Evolutionary conservation across 2,113 vertebrate genomes (phyloP).

Genomic region (Empidonax alnorum): DNA sequence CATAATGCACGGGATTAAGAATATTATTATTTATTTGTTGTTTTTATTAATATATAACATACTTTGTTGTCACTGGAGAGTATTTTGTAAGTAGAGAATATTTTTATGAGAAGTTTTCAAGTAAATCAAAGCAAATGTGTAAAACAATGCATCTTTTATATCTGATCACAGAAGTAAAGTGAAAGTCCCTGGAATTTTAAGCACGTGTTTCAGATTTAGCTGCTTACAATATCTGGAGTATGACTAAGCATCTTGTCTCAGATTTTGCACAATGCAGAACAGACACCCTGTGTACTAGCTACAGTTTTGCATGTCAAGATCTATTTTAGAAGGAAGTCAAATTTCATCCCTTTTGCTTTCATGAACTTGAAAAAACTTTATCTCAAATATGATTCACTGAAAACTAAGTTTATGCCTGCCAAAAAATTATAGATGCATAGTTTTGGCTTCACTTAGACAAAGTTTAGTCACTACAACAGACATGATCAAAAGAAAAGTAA

Average conservation of each 20-base stretch:
- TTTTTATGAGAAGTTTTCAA: constrained; percentile 14
- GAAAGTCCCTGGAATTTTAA: constrained; percentile 68
- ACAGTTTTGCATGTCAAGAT: constrained; percentile 4
- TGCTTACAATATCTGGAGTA: constrained; percentile 59
- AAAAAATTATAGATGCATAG: not conserved
- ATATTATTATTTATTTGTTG: not conserved
- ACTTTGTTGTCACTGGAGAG: not conserved
- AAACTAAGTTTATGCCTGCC: not conserved
- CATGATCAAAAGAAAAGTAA: not conserved
- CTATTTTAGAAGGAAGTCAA: not conserved
- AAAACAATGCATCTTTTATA: constrained; percentile 63
- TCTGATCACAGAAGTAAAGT: constrained; percentile 35
- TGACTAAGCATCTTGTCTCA: constrained; percentile 72
- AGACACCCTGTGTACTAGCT: constrained; percentile 4
- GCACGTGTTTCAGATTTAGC: constrained; percentile 66
- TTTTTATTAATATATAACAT: not conserved
- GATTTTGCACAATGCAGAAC: constrained; percentile 29
- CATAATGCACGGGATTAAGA: not conserved
- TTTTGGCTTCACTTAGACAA: not conserved
- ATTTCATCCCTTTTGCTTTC: not conserved
- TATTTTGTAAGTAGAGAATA: not conserved
- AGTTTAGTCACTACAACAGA: not conserved
- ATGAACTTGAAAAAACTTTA: not conserved
- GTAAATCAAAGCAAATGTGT: not conserved
- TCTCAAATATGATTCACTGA: not conserved